Evolutionary conservation across 2,797 vertebrate genomes (phyloP), one percentile per base, ranked within the genome.

Genomic region (Ctenosaura bakeri): DNA sequence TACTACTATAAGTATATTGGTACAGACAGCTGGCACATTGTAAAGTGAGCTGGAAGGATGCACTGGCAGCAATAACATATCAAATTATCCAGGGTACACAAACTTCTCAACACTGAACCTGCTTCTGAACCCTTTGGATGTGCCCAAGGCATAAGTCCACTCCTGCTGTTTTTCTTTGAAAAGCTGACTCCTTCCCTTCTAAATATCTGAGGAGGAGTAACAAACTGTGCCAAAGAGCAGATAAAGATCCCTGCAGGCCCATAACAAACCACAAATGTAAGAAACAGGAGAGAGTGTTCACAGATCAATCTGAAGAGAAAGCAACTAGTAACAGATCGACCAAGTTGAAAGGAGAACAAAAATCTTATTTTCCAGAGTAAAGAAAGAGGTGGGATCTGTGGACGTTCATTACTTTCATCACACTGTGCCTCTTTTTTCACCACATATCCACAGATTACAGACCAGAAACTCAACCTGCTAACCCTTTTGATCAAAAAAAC

Each of bases 211-310:
- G 50, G 8, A 64, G 26, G 22, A 71, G 59, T 22, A 81, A 42
- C 14, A 81, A 76, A 64, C 26, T 8, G 22, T 32, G 66, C 16
- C 66, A 42, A 52, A 88, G 29, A 38, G 16, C 42, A 80, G 38
- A 54, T 38, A 54, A 35, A 73, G 6, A 13, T 52, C 76, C 32
- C 46, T 32, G 16, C 13, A 54, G 56, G 42, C 32, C 29, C 16
- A 35, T 52, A 71, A 46, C 42, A n/a, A n/a, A n/a, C 46, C 54
- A 46, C 18, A 16, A n/a, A 29, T 56, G 8, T 29, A 29, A 50
- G 8, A 10, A 35, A 84, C 52, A 56, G 54, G 0, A 0, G 13
- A 1, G 0, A 0, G 2, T 46, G 42, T 46, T 46, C 42, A 46
- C 42, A 46, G 42, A 46, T 46, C 4, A 46, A 46, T 46, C 42